These are phyloP conservation scores for Bryconaethiops microstoma DNA, from an alignment of 2,797 vertebrate species.

Conservation along the genomic window DNA sequence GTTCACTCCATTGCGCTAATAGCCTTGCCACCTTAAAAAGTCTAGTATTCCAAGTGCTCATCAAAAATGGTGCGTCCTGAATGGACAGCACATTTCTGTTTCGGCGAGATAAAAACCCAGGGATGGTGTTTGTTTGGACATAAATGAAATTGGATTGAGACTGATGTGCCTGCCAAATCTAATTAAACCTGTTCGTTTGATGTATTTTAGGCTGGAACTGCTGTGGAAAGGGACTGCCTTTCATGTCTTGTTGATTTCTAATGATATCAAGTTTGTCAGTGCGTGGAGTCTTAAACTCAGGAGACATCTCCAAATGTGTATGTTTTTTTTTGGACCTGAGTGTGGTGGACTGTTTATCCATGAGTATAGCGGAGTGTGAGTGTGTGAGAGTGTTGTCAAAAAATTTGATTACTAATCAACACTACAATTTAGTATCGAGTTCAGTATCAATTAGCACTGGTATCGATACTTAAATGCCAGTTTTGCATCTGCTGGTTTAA, in stretches of 20 bases:
- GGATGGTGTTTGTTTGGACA: conserved; percentile 41
- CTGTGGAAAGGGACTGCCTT: conserved; percentile 3
- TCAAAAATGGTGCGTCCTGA: conserved; percentile 15
- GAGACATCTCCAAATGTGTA: not conserved
- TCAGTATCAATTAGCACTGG: no score
- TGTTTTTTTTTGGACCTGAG: not conserved
- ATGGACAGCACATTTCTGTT: conserved; percentile 48
- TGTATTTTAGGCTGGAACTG: conserved; percentile 34
- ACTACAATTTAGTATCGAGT: no score
- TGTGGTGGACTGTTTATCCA: not conserved
- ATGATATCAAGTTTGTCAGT: conserved; percentile 26
- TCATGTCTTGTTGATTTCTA: conserved; percentile 37
- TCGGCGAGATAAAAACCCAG: conserved; percentile 49
- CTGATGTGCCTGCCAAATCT: conserved; percentile 45
- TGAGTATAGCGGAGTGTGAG: not conserved
- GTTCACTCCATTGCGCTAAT: conserved; percentile 27
- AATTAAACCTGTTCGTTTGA: conserved; percentile 45
- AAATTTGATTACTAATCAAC: no score
- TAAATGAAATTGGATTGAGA: conserved; percentile 48
- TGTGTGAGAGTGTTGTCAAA: no score
- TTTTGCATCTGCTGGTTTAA: no score
- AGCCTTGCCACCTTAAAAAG: conserved; percentile 11
- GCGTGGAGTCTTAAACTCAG: conserved; percentile 6
- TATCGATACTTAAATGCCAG: no score
- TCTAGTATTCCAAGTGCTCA: conserved; percentile 38